Evolutionary conservation across 2,113 vertebrate genomes (phyloP), one percentile per base, ranked within the genome.

Genomic region (Seriola quinqueradiata): DNA sequence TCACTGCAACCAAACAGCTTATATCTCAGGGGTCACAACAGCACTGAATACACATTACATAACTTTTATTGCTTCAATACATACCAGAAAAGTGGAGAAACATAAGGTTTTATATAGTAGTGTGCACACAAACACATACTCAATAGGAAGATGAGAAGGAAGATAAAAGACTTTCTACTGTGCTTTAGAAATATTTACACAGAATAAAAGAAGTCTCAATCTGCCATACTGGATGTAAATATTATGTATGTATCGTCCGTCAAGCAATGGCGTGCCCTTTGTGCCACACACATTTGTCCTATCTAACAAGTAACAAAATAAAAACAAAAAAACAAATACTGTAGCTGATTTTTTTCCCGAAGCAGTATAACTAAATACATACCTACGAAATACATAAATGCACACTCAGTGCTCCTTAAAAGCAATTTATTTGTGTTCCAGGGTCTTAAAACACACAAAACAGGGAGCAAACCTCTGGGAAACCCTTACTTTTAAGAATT

Each of bases 1-100:
- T 82, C 48, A 52, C 2, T 54, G 48, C 48, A 46, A 57, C 44
- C 7, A 8, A 58, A 70, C 77, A 46, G 23, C 57, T 73, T 28
- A 6, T 40, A 73, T 59, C 34, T 60, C 46, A 36, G 10, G 34
- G 64, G 36, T 71, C 66, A 79, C 14, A 67, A 21, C n/a, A 32
- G 23, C 42, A 55, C 0, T 50, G 54, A 76, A 72, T 64, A 38
- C 60, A 44, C 55, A 52, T 28, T 25, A 25, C 28, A 67, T 32
- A 32, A 32, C 40, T 70, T 34, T 58, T 58, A 12, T 17, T 38
- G 13, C 65, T 54, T 73, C n/a, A 28, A 34, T 57, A 21, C 11
- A 12, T 8, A 28, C n/a, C n/a, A 54, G 12, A 75, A 12, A 42
- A 21, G 19, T 40, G 21, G 4, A 25, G 11, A n/a, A 36, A 52